phyloP scores from a whole-genome alignment of 2,888 invertebrate genomes.

The Acronicta alni region DNA sequence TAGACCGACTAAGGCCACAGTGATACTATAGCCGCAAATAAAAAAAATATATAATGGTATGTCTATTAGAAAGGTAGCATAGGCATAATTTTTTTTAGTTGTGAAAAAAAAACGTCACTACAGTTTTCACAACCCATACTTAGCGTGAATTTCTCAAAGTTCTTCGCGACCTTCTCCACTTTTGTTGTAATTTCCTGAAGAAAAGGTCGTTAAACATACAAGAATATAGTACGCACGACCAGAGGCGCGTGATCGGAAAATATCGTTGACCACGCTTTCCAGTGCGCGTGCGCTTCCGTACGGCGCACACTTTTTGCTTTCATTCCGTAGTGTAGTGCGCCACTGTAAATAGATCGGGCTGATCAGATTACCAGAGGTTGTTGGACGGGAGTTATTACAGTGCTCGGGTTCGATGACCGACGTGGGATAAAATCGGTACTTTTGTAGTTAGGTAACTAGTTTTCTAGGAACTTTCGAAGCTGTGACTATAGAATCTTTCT shows the following conservation, averaged over 20 bases:
- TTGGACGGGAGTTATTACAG: conserved; percentile 22
- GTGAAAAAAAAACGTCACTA: too few relatives aligned
- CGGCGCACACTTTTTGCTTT: conserved; percentile 49
- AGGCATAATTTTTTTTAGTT: too few relatives aligned
- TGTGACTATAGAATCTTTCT: neutral
- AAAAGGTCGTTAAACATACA: conserved; percentile 21
- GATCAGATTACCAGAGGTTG: conserved; percentile 50
- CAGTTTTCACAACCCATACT: too few relatives aligned
- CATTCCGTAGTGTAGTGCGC: conserved; percentile 23
- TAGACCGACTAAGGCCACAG: too few relatives aligned
- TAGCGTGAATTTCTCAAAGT: neutral
- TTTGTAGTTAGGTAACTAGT: neutral
- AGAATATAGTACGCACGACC: conserved; percentile 38
- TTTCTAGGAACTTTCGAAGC: neutral
- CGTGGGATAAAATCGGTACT: conserved; percentile 18
- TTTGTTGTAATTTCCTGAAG: conserved; percentile 8
- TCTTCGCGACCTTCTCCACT: neutral
- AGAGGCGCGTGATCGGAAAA: conserved; percentile 60
- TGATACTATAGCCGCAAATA: too few relatives aligned
- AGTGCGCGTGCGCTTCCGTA: conserved; percentile 40
- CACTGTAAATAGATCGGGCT: conserved; percentile 43
- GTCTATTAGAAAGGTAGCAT: too few relatives aligned
- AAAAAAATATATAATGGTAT: too few relatives aligned
- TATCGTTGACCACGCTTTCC: conserved; percentile 62
- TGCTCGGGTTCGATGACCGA: conserved; percentile 19